Evolutionary conservation across 2,888 invertebrate genomes (phyloP).

Genomic region (Morpho helenor): DNA sequence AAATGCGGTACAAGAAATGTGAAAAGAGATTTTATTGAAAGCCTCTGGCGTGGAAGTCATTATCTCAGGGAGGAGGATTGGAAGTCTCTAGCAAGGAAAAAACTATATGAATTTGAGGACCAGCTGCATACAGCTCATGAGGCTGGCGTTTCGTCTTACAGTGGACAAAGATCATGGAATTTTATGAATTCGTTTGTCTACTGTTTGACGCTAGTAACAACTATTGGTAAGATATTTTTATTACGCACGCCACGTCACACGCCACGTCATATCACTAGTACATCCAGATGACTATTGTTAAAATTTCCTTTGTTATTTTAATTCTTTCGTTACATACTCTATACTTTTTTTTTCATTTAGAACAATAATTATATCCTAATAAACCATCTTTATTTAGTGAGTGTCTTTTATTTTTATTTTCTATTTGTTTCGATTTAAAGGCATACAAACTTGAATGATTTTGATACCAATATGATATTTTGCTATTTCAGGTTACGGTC

Average conservation of each 20-base stretch:
- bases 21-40: slow-evolving; percentile 91
- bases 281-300: too few relatives aligned
- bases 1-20: slow-evolving; percentile 93
- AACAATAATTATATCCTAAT: too few relatives aligned
- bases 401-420: too few relatives aligned
- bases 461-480: background rate
- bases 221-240: slow-evolving; percentile 85
- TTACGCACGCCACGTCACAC: background rate
- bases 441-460: too few relatives aligned
- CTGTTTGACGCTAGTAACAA: slow-evolving; percentile 91
- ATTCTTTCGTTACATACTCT: too few relatives aligned
- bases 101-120: slow-evolving; percentile 90
- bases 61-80: slow-evolving; percentile 92
- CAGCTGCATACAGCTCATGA: slow-evolving; percentile 91
- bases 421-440: too few relatives aligned
- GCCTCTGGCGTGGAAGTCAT: slow-evolving; percentile 89
- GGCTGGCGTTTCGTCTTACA: slow-evolving; percentile 90
- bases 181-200: slow-evolving; percentile 93
- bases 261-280: too few relatives aligned
- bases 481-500: slow-evolving; percentile 91
- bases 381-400: too few relatives aligned
- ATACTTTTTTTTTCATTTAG: too few relatives aligned
- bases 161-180: slow-evolving; percentile 92
- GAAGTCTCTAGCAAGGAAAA: slow-evolving; percentile 90
- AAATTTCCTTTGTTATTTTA: too few relatives aligned